A percentile compares a stretch with the other conserved stretches of the same genome.
These are phyloP conservation scores for Syngnathus scovelli DNA, from an alignment of 2,113 vertebrate genomes.

Conservation along the genomic window DNA sequence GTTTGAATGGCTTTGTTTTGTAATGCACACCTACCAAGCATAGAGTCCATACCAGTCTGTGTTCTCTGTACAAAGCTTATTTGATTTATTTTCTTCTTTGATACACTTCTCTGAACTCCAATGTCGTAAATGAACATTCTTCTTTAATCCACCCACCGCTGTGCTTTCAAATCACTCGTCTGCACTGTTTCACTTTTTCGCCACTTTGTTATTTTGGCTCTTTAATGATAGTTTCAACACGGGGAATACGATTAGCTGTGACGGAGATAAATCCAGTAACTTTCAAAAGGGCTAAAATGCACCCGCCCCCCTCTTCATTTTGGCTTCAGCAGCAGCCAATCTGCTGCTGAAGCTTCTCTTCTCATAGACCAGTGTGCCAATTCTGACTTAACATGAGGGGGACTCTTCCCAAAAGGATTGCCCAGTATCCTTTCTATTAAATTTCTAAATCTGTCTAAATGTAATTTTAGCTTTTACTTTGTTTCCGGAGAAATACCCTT, in stretches of 20 bases:
- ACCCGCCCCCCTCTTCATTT: not conserved
- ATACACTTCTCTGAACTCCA: conserved; percentile 5
- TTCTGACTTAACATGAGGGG: conserved; percentile 13
- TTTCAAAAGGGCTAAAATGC: conserved; percentile 26
- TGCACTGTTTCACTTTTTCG: conserved; percentile 23
- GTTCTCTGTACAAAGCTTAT: not conserved
- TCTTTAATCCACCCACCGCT: conserved; percentile 13
- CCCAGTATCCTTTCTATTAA: not conserved
- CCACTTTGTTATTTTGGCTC: conserved; percentile 40
- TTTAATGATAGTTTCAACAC: conserved; percentile 37
- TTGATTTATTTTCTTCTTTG: not conserved
- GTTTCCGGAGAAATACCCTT: not conserved
- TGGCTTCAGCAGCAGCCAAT: conserved; percentile 17
- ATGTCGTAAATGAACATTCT: not conserved
- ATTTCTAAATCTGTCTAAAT: conserved; percentile 3
- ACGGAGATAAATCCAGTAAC: conserved; percentile 42
- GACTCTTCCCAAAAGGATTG: conserved; percentile 16
- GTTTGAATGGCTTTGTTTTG: not conserved
- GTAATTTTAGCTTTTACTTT: not conserved
- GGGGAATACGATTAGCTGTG: conserved; percentile 33
- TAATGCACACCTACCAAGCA: conserved; percentile 8
- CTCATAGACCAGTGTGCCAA: conserved; percentile 1
- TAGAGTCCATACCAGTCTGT: not conserved
- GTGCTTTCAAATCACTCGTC: conserved; percentile 21
- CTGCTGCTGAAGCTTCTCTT: no score